These are phyloP conservation scores for Phylloscopus collybita DNA, from an alignment of 2,797 vertebrate genomes.

Conservation along the genomic window DNA sequence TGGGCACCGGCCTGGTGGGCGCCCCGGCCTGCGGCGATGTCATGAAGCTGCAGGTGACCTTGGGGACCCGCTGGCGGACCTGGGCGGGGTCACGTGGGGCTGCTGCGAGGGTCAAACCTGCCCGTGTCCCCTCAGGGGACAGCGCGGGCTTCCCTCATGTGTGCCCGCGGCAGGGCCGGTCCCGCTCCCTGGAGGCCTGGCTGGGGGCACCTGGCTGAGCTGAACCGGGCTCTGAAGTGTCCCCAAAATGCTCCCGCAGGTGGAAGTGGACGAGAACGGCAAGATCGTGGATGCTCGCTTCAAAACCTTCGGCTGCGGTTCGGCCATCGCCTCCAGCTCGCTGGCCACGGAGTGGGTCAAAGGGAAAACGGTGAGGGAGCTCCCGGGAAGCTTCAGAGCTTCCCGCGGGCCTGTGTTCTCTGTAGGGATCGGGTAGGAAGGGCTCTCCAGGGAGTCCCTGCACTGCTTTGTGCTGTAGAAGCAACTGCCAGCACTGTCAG, in stretches of 20 bases:
- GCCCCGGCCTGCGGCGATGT: slow-evolving; percentile 97
- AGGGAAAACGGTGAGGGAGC: slow-evolving; percentile 89
- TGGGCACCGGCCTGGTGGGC: slow-evolving; percentile 95
- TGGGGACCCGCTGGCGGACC: neutral
- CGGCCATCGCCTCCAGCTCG: slow-evolving; percentile 96
- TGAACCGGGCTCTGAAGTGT: neutral
- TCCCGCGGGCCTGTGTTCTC: accelerated
- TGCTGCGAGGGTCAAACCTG: accelerated
- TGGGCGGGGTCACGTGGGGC: neutral
- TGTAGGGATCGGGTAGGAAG: accelerated
- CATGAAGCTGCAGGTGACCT: slow-evolving; percentile 93
- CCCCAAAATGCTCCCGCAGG: slow-evolving; percentile 69
- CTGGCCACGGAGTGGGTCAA: slow-evolving; percentile 97
- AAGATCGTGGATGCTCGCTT: slow-evolving; percentile 93
- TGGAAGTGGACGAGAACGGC: slow-evolving; percentile 90
- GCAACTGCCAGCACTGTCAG: accelerated
- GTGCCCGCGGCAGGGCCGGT: too few species aligned
- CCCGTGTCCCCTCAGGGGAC: neutral
- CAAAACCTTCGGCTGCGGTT: slow-evolving; percentile 97
- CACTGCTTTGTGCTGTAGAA: accelerated
- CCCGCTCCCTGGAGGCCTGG: neutral
- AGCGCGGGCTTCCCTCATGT: neutral
- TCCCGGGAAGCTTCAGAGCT: accelerated
- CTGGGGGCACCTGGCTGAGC: accelerated
- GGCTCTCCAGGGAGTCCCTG: accelerated